Evolutionary conservation across 2,113 vertebrate genomes (phyloP).

Genomic region (Miniopterus natalensis): DNA sequence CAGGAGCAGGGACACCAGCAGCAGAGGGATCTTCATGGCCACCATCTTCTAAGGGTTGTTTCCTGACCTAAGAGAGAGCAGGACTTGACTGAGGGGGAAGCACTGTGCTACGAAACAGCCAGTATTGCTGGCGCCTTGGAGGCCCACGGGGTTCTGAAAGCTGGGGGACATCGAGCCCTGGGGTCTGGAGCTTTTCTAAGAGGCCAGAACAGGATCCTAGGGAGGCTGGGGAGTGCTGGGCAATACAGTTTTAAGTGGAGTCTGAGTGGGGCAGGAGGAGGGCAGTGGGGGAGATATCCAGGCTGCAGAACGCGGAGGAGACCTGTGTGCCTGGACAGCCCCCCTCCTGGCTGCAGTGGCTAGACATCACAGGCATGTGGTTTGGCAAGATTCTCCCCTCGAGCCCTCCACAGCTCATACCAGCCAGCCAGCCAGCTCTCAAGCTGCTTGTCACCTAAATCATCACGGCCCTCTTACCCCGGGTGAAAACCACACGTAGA

Average conservation of each 20-base stretch:
- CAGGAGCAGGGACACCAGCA: conserved; percentile 82
- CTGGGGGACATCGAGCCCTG: not conserved
- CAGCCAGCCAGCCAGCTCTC: not conserved
- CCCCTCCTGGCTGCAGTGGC: not conserved
- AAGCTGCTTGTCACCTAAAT: not conserved
- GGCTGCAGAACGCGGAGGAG: not conserved
- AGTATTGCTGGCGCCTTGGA: not conserved
- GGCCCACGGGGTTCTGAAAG: not conserved
- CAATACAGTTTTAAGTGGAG: not conserved
- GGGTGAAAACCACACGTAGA: not conserved
- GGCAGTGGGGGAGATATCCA: not conserved
- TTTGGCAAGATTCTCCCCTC: not conserved
- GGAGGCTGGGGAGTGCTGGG: not conserved
- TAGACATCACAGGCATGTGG: not conserved
- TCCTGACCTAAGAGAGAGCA: conserved; percentile 12
- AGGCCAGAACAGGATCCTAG: not conserved
- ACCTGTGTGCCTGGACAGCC: not conserved
- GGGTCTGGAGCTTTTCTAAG: not conserved
- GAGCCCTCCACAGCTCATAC: not conserved
- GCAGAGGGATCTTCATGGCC: conserved; percentile 75
- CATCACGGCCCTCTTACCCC: not conserved
- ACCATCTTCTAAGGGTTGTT: conserved; percentile 65
- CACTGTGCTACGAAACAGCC: not conserved
- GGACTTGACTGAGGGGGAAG: not conserved
- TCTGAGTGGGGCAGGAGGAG: not conserved